Evolutionary conservation across 2,113 vertebrate genomes (phyloP).

Genomic region (Antigone vipio): DNA sequence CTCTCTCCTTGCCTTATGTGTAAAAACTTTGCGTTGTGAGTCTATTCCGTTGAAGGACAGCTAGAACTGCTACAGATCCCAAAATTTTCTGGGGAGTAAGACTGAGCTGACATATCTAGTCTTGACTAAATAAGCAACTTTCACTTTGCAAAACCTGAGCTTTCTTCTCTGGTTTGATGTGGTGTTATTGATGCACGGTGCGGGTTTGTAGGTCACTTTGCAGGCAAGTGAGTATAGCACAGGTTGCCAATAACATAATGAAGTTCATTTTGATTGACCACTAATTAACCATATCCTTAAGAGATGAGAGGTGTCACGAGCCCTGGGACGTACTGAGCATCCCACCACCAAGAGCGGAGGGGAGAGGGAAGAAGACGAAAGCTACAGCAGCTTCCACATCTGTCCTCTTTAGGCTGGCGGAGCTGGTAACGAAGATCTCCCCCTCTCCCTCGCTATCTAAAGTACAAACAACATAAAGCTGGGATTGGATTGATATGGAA

Average conservation of each 20-base stretch:
- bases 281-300: slow-evolving; percentile 43
- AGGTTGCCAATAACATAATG: slow-evolving; percentile 13
- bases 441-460: slow-evolving; percentile 39
- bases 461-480: slow-evolving; percentile 65
- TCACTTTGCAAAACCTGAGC: not conserved
- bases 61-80: not conserved
- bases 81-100: not conserved
- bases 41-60: slow-evolving; percentile 37
- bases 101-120: not conserved
- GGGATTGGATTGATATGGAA: slow-evolving; percentile 67
- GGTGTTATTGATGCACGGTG: fast-evolving
- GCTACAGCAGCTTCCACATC: not conserved
- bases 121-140: not conserved
- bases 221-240: not conserved
- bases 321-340: not conserved
- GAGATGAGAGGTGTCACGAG: slow-evolving; percentile 44
- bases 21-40: slow-evolving; percentile 36
- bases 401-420: slow-evolving; percentile 25
- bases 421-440: slow-evolving; percentile 46
- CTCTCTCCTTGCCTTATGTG: slow-evolving; percentile 65
- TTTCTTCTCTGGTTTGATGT: fast-evolving
- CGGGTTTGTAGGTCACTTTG: not conserved
- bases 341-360: slow-evolving; percentile 21
- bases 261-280: slow-evolving; percentile 53
- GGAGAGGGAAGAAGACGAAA: slow-evolving; percentile 19